Percentiles rank a stretch among this genome's conserved stretches.
These are phyloP conservation scores for Megalopta genalis DNA, from an alignment of 1,140 invertebrate species.

Conservation along the genomic window DNA sequence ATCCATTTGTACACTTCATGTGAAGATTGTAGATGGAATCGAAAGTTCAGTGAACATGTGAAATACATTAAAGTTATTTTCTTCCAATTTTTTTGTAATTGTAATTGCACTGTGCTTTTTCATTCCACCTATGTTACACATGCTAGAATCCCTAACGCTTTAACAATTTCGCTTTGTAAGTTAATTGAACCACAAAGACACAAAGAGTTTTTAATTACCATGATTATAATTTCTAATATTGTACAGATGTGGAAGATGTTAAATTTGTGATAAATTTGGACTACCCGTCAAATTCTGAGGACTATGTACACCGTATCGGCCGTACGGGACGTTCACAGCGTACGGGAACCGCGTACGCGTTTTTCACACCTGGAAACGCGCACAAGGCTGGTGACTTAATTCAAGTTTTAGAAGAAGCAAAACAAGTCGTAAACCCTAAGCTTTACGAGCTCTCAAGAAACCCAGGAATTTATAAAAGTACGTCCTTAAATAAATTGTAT, in stretches of 20 bases:
- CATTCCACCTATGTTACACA: conserved; percentile 58
- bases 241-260: conserved; percentile 93
- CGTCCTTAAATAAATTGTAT: conserved; percentile 11
- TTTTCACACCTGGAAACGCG: conserved; percentile 90
- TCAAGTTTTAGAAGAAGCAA: conserved; percentile 85
- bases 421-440: conserved; percentile 84
- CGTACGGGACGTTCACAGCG: conserved; percentile 91
- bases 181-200: conserved; percentile 77
- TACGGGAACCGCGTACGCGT: conserved; percentile 93
- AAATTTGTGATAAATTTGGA: conserved; percentile 97
- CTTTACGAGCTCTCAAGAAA: conserved; percentile 78
- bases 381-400: conserved; percentile 87
- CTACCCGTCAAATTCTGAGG: conserved; percentile 93
- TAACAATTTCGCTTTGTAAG: conserved; percentile 71
- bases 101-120: conserved; percentile 1
- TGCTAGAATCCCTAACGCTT: conserved; percentile 47
- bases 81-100: background rate
- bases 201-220: conserved; percentile 61
- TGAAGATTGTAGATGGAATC: conserved; percentile 65
- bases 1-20: conserved; percentile 57
- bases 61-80: conserved; percentile 2
- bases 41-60: conserved; percentile 12
- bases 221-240: conserved; percentile 62
- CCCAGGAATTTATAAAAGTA: conserved; percentile 76
- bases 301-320: conserved; percentile 95